Base-by-base conservation (phyloP, 2,113 vertebrate species). In the Ploceus nigricollis region DNA sequence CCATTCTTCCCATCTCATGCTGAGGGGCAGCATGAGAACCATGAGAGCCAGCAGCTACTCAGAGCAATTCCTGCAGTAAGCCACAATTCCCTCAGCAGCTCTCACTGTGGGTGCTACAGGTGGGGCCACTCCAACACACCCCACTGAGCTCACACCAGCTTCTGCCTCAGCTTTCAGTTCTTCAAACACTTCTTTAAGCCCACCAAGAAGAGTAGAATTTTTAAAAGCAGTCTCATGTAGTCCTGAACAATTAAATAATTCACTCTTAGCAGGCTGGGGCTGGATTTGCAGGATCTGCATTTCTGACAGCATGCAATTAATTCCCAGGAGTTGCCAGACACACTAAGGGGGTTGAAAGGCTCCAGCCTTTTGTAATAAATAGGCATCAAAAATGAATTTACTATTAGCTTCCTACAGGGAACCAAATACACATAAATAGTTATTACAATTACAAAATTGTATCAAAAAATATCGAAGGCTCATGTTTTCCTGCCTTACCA, bases 201-300 rank as follows among this genome's bases (percentile, higher is more conserved):
- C 66, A 65, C 40, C 73, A 87, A 83, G 77, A 82, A n/a, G 42
- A 64, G 92, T 1, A 64, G 58, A 80, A 91, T 63, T 63, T 64
- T 39, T 58, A 88, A 94, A 88, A 68, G 50, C 39, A 47, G 88
- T 82, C 35, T 80, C 64, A 60, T 31, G 24, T 18, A 68, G 77
- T 48, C 16, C 51, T 73, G 54, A 82, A 61, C 76, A 70, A 80
- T 90, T 97, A 95, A 98, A 97, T 94, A 95, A 96, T 93, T 44
- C 42, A 65, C 93, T 91, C 87, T 89, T 89, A 90, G 83, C 65
- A 69, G 69, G 58, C 86, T 80, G 58, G 37, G 77, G 87, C 94
- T 98, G 94, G 85, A 88, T 89, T 93, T 94, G 86, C 17, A 22
- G 69, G 86, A 57, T 93, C 88, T 95, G 91, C 81, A 57, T 88